Evolutionary conservation across 2,888 invertebrate species (phyloP).

Genomic region (Tridacna crocea): DNA sequence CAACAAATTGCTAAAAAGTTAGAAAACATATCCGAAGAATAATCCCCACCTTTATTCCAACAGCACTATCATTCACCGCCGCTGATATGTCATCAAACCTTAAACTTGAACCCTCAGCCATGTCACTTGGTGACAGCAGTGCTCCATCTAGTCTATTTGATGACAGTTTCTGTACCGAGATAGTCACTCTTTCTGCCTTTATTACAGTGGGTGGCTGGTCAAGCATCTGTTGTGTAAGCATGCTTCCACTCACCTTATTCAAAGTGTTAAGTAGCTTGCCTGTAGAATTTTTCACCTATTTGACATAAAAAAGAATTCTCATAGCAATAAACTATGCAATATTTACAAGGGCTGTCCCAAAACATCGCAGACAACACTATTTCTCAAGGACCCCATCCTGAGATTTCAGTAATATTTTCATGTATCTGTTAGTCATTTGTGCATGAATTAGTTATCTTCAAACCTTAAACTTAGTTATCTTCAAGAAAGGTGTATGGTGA

Average conservation of each 20-base stretch:
- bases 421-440: too few species aligned
- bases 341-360: too few species aligned
- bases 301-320: not conserved
- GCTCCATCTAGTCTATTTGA: not conserved
- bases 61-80: not conserved
- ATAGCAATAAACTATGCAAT: not conserved
- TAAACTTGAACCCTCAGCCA: not conserved
- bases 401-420: too few species aligned
- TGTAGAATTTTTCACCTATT: slow-evolving; percentile 40
- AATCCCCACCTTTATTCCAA: slow-evolving; percentile 7
- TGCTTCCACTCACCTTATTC: slow-evolving; percentile 31
- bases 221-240: slow-evolving; percentile 32
- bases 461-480: too few species aligned
- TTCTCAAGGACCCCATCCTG: too few species aligned
- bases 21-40: too few species aligned
- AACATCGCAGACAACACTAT: too few species aligned
- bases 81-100: slow-evolving; percentile 2
- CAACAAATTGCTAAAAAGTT: too few species aligned
- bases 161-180: slow-evolving; percentile 34
- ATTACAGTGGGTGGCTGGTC: slow-evolving; percentile 38
- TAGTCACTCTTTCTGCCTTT: slow-evolving; percentile 40
- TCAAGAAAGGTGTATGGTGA: too few species aligned
- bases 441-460: too few species aligned
- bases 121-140: not conserved
- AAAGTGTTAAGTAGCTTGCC: slow-evolving; percentile 43